Evolutionary conservation across 2,888 invertebrate genomes (phyloP), one percentile per base, ranked within the genome.

Genomic region (Microctonus hyperodae): DNA sequence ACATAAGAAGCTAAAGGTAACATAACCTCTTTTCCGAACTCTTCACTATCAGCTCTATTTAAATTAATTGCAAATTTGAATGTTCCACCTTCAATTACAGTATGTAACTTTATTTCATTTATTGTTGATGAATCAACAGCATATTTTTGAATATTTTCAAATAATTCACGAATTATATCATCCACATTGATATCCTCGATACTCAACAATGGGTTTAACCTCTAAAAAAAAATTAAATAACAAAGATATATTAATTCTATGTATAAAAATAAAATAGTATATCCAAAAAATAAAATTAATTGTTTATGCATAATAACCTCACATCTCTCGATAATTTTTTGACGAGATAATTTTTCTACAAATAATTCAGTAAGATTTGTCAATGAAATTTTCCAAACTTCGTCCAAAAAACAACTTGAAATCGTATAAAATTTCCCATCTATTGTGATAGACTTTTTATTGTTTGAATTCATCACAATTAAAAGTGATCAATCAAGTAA

Each of bases 41-140:
- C 61, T 28, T 72, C 59, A 3, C 74, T 23, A 53, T 59, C 75
- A 10, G 76, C 76, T 69, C 72, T 74, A 0, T 62, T 64, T 4
- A 83, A 72, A 58, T 79, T 69, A 20, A 83, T 60, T 4, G 58
- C 28, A 71, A 81, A 83, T 64, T 74, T 77, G 40, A 83, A 76
- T 44, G 67, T 59, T 5, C 75, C 77, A 7, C 74, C 78, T 25
- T 79, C 73, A 40, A 81, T 64, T 25, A 69, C 68, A 35, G 61
- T 73, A 9, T 72, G 71, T 9, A 83, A 69, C 22, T 75, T 68
- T 60, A 83, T 79, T n/a, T 44, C 22, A 55, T 55, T 55, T 33
- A 74, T 69, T 0, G 71, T 2, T 9, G 75, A 70, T 28, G 69
- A 67, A 33, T 75, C 65, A 0, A 68, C 62, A 1, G 71, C 55